Base-by-base conservation (phyloP, 1,140 invertebrate genomes). In the Monomorium pharaonis region DNA sequence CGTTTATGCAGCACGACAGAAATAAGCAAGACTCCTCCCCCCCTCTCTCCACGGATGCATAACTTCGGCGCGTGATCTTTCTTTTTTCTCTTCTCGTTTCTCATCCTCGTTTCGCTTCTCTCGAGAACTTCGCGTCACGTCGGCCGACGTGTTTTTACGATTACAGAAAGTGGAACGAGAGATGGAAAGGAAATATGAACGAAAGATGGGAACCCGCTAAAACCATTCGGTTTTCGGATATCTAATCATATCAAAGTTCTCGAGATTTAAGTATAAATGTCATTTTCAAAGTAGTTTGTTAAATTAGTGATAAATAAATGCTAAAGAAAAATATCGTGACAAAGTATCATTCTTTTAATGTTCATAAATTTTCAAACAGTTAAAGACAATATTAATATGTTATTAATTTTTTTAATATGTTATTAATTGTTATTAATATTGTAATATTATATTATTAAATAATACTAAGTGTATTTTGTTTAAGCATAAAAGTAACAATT, bases 31-130 rank as follows among this genome's bases (percentile, higher is more conserved):
- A n/a, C n/a, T n/a, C n/a, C n/a, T n/a, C n/a, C n/a, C n/a, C n/a
- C n/a, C n/a, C n/a, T n/a, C n/a, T n/a, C 65, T 30, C 47, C 65
- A 58, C 51, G 78, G 51, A 72, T 72, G 60, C 76, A 80, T 80
- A 80, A 83, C 78, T 83, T 74, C 7, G 67, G 51, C 37, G 67
- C n/a, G 16, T 47, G 56, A 83, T 83, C 60, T 83, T 83, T 60
- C 27, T 83, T 74, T 72, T 60, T 47, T 27, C 67, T 12, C 51
- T 14, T 44, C 58, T 60, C 16, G n/a, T n/a, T n/a, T n/a, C n/a
- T n/a, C n/a, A n/a, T 58, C 67, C 30, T 30, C 24, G 33, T 72
- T 18, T 4, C 49, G 2, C 12, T 21, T 30, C 56, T 70, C 56
- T 30, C 67, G 27, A 30, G 51, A 74, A 18, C 56, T 47, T 33